Percentiles rank a stretch among this genome's conserved stretches.
phyloP scores from a whole-genome alignment of 2,888 invertebrate species.

The Ochropleura plecta region DNA sequence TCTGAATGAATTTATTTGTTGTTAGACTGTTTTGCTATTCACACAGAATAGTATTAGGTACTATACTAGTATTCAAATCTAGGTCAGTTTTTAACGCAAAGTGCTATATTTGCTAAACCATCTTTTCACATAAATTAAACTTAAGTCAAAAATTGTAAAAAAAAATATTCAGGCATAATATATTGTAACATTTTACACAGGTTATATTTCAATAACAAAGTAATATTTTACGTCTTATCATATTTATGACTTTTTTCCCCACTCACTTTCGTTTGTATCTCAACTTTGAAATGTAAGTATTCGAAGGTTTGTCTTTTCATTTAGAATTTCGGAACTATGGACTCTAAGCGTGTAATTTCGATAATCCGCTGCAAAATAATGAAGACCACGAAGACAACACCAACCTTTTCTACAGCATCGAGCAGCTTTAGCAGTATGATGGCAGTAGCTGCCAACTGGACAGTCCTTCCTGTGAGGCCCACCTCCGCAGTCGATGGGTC shows the following conservation, averaged over 20 bases:
- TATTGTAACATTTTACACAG: not conserved
- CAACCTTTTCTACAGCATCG: conserved; percentile 95
- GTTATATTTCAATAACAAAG: not conserved
- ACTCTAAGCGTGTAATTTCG: not conserved
- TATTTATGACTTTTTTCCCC: not conserved
- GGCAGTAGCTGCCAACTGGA: conserved; percentile 96
- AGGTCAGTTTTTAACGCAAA: not conserved
- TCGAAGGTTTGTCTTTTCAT: not conserved
- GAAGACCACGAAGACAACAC: not conserved
- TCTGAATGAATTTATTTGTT: conserved; percentile 29
- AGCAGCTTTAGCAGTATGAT: conserved; percentile 95
- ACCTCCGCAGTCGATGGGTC: conserved; percentile 95
- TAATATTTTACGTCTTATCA: not conserved
- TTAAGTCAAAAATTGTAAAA: not conserved
- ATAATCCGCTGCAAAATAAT: not conserved
- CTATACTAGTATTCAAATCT: too few species aligned
- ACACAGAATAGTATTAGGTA: too few species aligned
- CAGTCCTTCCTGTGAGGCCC: conserved; percentile 95
- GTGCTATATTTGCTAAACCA: not conserved
- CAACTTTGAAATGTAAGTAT: too few species aligned
- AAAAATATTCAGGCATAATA: not conserved
- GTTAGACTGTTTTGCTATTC: not conserved
- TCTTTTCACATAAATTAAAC: not conserved
- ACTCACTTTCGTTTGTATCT: not conserved
- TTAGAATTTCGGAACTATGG: not conserved